Conservation (phyloP, 2,888 invertebrate genomes). For the Leptarthrus brevirostris region DNA sequence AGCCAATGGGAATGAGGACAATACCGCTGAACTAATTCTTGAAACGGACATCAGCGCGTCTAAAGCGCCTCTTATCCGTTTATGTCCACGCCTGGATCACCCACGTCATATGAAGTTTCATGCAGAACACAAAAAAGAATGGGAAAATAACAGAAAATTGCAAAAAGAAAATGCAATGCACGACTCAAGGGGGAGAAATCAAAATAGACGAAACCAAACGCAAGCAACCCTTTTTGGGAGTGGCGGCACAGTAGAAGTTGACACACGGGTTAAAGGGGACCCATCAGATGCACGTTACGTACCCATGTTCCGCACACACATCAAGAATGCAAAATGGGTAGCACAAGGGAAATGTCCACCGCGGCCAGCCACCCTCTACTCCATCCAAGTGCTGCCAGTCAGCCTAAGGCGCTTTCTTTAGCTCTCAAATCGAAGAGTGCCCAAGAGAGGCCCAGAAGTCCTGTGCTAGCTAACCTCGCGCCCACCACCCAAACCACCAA, state of each 20-base stretch:
- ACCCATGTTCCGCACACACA: neutral
- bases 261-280: conserved; percentile 34
- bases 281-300: neutral
- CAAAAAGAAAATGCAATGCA: conserved; percentile 40
- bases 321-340: neutral
- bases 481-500: neutral
- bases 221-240: conserved; percentile 50
- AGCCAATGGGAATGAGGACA: neutral
- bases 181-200: conserved; percentile 39
- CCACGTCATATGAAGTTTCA: conserved; percentile 35
- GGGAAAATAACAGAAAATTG: conserved; percentile 33
- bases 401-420: conserved; percentile 39
- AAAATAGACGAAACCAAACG: conserved; percentile 31
- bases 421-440: conserved; percentile 33
- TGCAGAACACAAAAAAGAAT: conserved; percentile 15
- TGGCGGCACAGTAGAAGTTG: conserved; percentile 47
- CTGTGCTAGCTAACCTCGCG: conserved; percentile 10
- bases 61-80: conserved; percentile 30
- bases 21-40: conserved; percentile 20
- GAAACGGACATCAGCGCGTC: conserved; percentile 15
- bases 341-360: conserved; percentile 38
- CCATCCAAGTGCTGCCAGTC: neutral
- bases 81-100: conserved; percentile 41
- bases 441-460: conserved; percentile 28
- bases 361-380: neutral